Base-by-base conservation (phyloP, 1,140 invertebrate species). In the Bradysia coprophila region DNA sequence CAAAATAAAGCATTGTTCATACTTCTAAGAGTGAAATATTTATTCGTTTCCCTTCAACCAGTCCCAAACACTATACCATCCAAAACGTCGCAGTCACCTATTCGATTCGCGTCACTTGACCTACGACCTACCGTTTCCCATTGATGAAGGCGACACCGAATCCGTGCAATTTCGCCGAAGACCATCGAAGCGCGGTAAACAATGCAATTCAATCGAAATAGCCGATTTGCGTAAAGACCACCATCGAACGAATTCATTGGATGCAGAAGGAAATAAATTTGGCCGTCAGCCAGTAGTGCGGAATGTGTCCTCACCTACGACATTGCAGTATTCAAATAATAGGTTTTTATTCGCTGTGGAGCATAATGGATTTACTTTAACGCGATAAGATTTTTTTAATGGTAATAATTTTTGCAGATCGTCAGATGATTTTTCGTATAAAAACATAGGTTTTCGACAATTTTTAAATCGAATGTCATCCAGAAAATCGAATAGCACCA, bases 111-210 rank as follows among this genome's bases (percentile, higher is more conserved):
- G 68, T 18, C 72, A 75, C 48, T 61, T 76, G 32, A 68, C 70
- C 16, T 72, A 75, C 44, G 73, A 75, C 48, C 60, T 75, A 20
- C 67, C 69, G 10, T 51, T 76, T 13, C 68, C 73, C 2, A 69
- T 65, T 8, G 73, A 76, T 42, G 73, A 76, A 47, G 75, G 70
- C 46, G 64, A 64, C 28, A 54, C 48, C 3, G 57, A 60, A 15
- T 54, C 54, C 43, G 53, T 59, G 0, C 51, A 57, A 10, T 46
- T 60, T 47, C 46, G 54, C 4, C 53, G 55, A n/a, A 50, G 55
- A 32, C 16, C 24, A 16, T 32, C 24, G 8, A 41, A 32, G 31
- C 19, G 22, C 16, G 21, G 20, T 15, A 8, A 37, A 38, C 19
- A 16, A 32, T 38, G 28, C 21, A n/a, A 34, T 15, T 34, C 21